Evolutionary conservation across 2,113 vertebrate genomes (phyloP), one percentile per base, ranked within the genome.

Genomic region (Sylvietta virens): DNA sequence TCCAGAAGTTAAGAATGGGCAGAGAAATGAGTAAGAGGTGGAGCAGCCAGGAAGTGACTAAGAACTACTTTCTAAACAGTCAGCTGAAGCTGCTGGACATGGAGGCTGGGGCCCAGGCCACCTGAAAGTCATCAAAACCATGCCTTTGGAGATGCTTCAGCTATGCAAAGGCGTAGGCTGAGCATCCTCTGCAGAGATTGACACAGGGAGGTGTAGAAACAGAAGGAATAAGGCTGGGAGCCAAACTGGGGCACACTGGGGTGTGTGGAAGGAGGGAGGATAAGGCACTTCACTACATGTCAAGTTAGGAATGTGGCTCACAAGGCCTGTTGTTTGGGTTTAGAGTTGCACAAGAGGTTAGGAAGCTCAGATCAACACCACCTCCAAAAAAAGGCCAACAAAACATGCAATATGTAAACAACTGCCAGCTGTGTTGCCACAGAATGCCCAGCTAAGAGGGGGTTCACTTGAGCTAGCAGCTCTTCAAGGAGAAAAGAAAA

Each of bases 171-270:
- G n/a, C 1, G 0, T 28, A 66, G 64, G 35, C 40, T 13, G 50
- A 76, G 39, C 70, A 45, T 56, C 44, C 24, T 88, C 57, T 40
- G 31, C 53, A 92, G 35, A 73, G 18, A 31, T 1, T 86, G 35
- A 73, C 23, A 24, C 3, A 88, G 10, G 20, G 26, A 88, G 42
- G 30, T 39, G 35, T 33, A 33, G 60, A 84, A 88, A 81, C 1
- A 27, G 28, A 65, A 82, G 10, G 27, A 78, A 66, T 27, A 78
- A 62, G 39, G 11, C 20, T 23, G 28, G 26, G 31, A 77, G 54
- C 23, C 76, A 91, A 94, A 70, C 0, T 48, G 17, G 11, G 40
- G 51, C 1, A 1, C n/a, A n/a, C n/a, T 30, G 1, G 37, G 16
- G 50, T 23, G 76, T 66, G 77, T 62, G 64, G 67, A 88, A 86